Percentiles rank a stretch among this genome's conserved stretches.
Conservation (phyloP, 2,113 vertebrate genomes). For the Microcebus lehilahytsara region DNA sequence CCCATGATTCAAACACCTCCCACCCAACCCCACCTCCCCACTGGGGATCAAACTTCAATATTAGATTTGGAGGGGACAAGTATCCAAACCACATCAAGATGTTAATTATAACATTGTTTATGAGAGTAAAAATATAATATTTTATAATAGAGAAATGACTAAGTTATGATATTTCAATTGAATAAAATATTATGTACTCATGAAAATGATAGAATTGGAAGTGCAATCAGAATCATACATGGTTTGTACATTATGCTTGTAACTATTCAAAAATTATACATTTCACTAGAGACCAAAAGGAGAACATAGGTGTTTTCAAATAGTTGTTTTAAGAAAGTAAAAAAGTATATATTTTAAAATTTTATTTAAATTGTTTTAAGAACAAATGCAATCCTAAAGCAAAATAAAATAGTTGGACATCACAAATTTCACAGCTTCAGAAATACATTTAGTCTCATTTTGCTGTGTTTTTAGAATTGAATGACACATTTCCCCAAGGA, state of each 20-base stretch:
- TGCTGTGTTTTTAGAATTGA: conserved; percentile 24
- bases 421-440: not conserved
- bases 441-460: not conserved
- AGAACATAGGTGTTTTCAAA: not conserved
- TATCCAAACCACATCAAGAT: not conserved
- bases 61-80: too few relatives aligned
- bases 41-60: too few relatives aligned
- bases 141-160: not conserved
- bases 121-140: conserved; percentile 18
- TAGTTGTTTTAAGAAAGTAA: not conserved
- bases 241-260: not conserved
- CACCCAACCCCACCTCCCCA: too few relatives aligned
- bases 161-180: not conserved
- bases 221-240: not conserved
- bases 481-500: not conserved
- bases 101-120: conserved; percentile 28
- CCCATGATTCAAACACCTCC: too few relatives aligned
- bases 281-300: conserved; percentile 2
- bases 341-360: not conserved
- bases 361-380: not conserved
- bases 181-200: not conserved
- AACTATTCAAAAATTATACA: not conserved
- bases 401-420: not conserved
- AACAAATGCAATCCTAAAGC: not conserved
- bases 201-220: not conserved